A percentile compares a stretch with the other conserved stretches of the same genome.
phyloP scores from a whole-genome alignment of 2,797 vertebrate genomes.

The Brachyrhaphis roseni region DNA sequence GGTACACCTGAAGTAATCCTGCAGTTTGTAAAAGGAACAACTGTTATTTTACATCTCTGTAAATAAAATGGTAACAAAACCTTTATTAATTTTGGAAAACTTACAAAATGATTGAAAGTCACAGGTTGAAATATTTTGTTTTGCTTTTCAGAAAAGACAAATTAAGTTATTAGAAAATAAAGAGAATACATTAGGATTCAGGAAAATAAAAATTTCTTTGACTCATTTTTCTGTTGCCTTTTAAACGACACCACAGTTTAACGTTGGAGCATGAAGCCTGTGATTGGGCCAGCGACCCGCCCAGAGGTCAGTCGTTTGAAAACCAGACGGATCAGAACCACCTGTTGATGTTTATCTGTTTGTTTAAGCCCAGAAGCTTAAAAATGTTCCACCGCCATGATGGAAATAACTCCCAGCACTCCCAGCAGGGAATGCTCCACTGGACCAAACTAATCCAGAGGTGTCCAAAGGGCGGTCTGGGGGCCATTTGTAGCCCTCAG shows the following conservation, averaged over 20 bases:
- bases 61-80: neutral
- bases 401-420: slow-evolving; percentile 55
- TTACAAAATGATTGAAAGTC: too few relatives aligned
- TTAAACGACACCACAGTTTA: neutral
- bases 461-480: too few relatives aligned
- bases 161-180: neutral
- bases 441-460: neutral
- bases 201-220: neutral
- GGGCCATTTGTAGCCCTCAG: too few relatives aligned
- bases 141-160: neutral
- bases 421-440: neutral
- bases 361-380: slow-evolving; percentile 30
- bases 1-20: neutral
- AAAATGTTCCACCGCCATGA: slow-evolving; percentile 47
- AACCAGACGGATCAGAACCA: slow-evolving; percentile 61
- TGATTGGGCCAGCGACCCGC: neutral
- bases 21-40: neutral
- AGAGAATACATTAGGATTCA: neutral
- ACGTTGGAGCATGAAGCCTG: neutral
- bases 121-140: neutral
- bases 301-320: neutral
- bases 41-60: neutral
- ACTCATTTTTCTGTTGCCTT: neutral
- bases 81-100: too few relatives aligned
- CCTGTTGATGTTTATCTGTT: slow-evolving; percentile 50